These are phyloP conservation scores for Helarctos malayanus DNA, from an alignment of 2,797 vertebrate species.

Conservation along the genomic window DNA sequence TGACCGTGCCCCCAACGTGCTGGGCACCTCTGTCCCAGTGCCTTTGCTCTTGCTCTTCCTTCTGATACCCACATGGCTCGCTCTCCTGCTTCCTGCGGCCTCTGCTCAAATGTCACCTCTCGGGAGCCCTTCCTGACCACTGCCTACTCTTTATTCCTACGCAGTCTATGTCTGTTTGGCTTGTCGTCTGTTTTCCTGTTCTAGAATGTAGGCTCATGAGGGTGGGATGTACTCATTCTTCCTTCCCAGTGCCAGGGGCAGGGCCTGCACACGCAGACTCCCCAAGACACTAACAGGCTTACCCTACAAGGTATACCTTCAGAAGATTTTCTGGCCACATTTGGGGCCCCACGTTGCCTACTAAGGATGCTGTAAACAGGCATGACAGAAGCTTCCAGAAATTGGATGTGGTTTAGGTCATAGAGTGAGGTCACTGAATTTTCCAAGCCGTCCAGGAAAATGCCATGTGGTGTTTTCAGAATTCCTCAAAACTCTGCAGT, in stretches of 20 bases:
- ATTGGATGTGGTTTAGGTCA: background rate
- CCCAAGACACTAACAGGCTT: background rate
- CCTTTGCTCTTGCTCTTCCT: background rate
- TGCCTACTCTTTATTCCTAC: background rate
- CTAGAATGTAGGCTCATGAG: background rate
- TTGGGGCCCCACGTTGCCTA: background rate
- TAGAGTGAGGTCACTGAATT: background rate
- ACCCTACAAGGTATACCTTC: background rate
- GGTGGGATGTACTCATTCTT: too few species aligned
- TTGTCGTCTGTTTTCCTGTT: too few species aligned
- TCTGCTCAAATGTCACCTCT: background rate
- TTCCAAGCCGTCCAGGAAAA: too few species aligned
- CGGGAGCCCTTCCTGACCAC: background rate
- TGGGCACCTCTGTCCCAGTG: rapidly evolving
- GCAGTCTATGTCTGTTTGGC: rapidly evolving
- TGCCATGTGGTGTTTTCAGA: too few species aligned
- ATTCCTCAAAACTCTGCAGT: rapidly evolving
- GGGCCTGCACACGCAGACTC: rapidly evolving
- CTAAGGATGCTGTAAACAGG: background rate
- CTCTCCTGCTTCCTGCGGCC: too few species aligned
- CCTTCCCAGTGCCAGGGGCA: rapidly evolving
- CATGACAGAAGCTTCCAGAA: background rate
- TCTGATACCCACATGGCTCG: rapidly evolving
- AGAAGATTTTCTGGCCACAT: background rate
- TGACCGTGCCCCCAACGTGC: rapidly evolving